Evolutionary conservation across 2,113 vertebrate species (phyloP), one percentile per base, ranked within the genome.

Genomic region (Pandion haliaetus): DNA sequence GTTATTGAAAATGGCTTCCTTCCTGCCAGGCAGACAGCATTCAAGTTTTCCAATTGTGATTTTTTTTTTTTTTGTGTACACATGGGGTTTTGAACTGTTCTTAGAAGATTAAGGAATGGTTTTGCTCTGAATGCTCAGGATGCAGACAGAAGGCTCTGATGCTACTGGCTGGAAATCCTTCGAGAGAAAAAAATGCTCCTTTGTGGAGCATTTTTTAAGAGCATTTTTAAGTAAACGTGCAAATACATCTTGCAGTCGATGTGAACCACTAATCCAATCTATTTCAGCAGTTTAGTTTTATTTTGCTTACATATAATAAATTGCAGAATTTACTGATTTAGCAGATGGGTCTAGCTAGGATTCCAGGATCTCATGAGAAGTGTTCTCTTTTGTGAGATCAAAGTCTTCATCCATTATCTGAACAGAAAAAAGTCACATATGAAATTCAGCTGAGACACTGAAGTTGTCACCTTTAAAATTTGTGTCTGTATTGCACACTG

Each of bases 31-130:
- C 83, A 91, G 93, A 95, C 71, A 74, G 87, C 91, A 96, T 94
- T 98, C 93, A 94, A 58, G 70, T 95, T 96, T 95, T 72, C 74
- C 93, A 84, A 52, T 74, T 93, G 97, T 93, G 87, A 77, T 83
- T 82, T 95, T 90, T 86, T 83, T 82, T 95, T 90, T 86, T 86
- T 86, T 81, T 50, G 58, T 77, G 54, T 65, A 91, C 74, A 65
- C 82, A 85, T 76, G 66, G 36, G 54, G 59, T 67, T 92, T 92
- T 88, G 52, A 85, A 67, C 59, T 88, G 82, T 58, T 88, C 96
- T 95, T 89, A 90, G 79, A 93, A 96, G 89, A 91, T 70, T 90
- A 89, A 94, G 91, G 66, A 93, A 84, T 49, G 47, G n/a, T 90
- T 94, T 96, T 94, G 62, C 82, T 88, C 96, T 76, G 61, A 86